Evolutionary conservation across 2,797 vertebrate species (phyloP).

Genomic region (Scomberomorus guttatus): DNA sequence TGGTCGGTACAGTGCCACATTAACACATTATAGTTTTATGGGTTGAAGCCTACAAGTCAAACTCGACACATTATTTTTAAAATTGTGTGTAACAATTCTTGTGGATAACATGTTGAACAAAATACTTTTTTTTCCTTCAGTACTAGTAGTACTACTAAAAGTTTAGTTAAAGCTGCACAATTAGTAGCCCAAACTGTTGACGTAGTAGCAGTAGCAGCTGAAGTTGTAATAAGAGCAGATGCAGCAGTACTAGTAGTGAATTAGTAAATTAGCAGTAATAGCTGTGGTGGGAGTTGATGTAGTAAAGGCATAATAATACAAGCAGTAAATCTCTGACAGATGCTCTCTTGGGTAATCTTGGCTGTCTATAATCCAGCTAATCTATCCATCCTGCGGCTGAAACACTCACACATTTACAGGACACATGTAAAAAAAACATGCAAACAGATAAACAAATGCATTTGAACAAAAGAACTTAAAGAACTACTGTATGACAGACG

Average conservation of each 20-base stretch:
- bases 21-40: neutral
- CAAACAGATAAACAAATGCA: neutral
- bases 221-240: neutral
- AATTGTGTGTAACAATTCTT: too few relatives aligned
- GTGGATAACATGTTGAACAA: too few relatives aligned
- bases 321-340: conserved; percentile 58
- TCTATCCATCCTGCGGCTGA: conserved; percentile 37
- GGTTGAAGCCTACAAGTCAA: neutral
- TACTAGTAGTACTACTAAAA: neutral
- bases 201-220: neutral
- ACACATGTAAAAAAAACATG: neutral
- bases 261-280: conserved; percentile 16
- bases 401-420: conserved; percentile 23
- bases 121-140: too few relatives aligned
- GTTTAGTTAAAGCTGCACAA: too few relatives aligned
- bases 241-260: neutral
- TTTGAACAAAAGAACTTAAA: neutral
- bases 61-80: neutral
- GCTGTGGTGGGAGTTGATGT: neutral
- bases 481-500: neutral
- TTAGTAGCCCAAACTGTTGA: neutral
- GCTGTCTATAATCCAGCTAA: conserved; percentile 70
- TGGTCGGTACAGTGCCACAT: neutral
- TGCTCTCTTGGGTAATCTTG: conserved; percentile 65
- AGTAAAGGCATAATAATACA: neutral